These are phyloP conservation scores for Mobula hypostoma DNA, from an alignment of 2,113 vertebrate genomes.

Conservation along the genomic window DNA sequence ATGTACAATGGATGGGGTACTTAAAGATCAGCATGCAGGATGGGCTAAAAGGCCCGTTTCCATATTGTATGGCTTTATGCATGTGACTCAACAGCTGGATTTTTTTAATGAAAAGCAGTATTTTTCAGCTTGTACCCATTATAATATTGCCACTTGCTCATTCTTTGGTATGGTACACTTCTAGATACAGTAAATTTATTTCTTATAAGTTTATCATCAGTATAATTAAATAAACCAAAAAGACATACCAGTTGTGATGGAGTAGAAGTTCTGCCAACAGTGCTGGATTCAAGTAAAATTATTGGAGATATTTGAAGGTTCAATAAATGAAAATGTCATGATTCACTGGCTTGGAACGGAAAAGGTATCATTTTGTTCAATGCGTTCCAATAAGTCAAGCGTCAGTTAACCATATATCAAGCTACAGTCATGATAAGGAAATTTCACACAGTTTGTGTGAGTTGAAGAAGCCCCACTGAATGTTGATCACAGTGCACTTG, in stretches of 20 bases:
- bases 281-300: neutral
- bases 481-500: neutral
- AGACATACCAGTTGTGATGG: neutral
- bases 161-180: neutral
- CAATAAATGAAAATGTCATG: neutral
- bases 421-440: neutral
- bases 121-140: neutral
- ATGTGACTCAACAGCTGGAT: neutral
- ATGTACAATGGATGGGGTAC: no score
- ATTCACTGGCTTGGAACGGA: constrained; percentile 5
- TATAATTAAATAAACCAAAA: neutral
- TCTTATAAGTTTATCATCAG: neutral
- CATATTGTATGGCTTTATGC: no score
- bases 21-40: no score
- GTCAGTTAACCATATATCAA: neutral
- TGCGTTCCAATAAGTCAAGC: constrained; percentile 5
- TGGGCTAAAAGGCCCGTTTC: no score
- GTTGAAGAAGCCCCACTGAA: neutral
- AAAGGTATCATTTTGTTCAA: neutral
- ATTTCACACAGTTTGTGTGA: neutral
- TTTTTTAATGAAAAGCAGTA: neutral
- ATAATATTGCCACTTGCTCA: neutral
- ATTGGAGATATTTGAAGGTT: constrained; percentile 2
- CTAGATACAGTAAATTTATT: neutral
- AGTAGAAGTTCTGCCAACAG: neutral